Conservation (phyloP, 2,797 vertebrate species). For the Varecia variegata region DNA sequence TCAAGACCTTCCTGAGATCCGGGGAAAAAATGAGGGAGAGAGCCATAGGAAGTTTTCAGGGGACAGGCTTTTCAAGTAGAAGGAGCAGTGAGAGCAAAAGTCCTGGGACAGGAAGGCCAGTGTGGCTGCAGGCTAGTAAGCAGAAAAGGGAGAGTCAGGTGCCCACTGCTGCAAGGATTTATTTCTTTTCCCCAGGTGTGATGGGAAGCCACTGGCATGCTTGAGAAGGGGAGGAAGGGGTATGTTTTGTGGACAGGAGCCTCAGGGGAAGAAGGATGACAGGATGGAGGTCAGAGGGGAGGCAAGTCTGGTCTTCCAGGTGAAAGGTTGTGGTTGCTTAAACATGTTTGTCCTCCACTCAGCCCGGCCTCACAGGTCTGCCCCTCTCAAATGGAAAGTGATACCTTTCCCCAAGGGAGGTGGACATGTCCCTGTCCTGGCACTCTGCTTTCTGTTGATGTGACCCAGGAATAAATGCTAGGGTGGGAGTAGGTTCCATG, state of each 20-base stretch:
- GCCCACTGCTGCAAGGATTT: not conserved
- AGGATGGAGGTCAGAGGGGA: accelerated
- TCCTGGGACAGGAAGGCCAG: not conserved
- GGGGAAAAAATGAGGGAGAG: not conserved
- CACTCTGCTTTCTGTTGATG: not conserved
- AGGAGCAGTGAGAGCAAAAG: not conserved
- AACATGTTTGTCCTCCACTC: accelerated
- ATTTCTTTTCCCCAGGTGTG: not conserved
- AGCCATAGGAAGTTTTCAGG: not conserved
- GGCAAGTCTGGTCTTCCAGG: not conserved
- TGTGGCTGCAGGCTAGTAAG: not conserved
- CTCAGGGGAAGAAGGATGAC: accelerated
- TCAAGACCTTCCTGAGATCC: not conserved
- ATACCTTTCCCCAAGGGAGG: too few species aligned
- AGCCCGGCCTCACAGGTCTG: not conserved
- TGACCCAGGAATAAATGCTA: not conserved
- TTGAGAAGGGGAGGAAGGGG: not conserved
- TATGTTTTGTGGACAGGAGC: not conserved
- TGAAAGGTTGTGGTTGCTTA: not conserved
- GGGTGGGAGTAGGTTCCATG: accelerated
- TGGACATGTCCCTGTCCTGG: not conserved
- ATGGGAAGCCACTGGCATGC: not conserved
- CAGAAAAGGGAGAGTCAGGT: too few species aligned
- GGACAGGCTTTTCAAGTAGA: not conserved
- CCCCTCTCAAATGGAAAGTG: accelerated